These are phyloP conservation scores for Vultur gryphus DNA, from an alignment of 2,797 vertebrate species.

Conservation along the genomic window DNA sequence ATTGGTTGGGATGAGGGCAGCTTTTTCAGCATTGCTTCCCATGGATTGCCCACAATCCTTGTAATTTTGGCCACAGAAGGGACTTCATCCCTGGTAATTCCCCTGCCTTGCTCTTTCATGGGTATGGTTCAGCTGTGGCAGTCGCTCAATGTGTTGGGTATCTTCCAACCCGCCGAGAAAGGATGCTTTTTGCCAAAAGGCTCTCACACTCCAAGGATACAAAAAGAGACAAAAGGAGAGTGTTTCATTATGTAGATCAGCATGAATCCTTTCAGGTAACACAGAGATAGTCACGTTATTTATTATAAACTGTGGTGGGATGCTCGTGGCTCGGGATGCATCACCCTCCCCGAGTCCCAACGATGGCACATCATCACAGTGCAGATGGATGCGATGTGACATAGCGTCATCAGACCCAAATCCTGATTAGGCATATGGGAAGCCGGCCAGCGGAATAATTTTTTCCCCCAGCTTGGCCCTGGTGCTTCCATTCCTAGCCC, in stretches of 20 bases:
- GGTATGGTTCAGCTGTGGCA: neutral
- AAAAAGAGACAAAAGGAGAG: neutral
- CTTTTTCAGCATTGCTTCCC: neutral
- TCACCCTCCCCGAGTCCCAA: fast-evolving
- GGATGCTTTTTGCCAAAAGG: neutral
- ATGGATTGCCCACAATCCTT: fast-evolving
- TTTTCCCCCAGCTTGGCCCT: neutral
- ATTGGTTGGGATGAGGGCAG: neutral
- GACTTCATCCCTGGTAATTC: neutral
- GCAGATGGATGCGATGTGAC: neutral
- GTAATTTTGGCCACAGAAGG: neutral
- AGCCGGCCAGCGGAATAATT: neutral
- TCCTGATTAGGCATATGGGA: neutral
- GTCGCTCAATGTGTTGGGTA: fast-evolving
- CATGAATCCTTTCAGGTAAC: neutral
- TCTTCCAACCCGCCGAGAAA: neutral
- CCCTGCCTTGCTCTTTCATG: neutral
- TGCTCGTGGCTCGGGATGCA: neutral
- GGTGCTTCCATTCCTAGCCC: neutral
- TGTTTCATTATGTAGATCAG: neutral
- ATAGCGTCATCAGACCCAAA: neutral
- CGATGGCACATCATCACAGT: neutral
- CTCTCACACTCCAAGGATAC: neutral
- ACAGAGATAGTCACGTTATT: neutral
- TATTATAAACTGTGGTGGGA: neutral